phyloP scores from a whole-genome alignment of 2,888 invertebrate species.

The Rhagophthalmus giganteus region DNA sequence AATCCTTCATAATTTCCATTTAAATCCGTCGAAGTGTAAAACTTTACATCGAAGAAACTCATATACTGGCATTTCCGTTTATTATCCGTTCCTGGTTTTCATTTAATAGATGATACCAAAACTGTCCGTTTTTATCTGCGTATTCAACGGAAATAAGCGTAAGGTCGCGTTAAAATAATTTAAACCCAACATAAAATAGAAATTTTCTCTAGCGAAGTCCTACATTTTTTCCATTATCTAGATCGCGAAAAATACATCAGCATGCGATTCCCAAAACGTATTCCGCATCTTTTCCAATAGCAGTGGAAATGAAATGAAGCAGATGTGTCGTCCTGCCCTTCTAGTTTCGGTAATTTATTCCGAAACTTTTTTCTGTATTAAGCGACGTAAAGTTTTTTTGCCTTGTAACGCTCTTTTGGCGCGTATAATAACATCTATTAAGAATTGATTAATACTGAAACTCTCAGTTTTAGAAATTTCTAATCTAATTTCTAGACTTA shows the following conservation, averaged over 20 bases:
- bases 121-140: no score
- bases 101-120: neutral
- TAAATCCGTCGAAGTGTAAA: conserved; percentile 3
- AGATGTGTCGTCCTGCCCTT: conserved; percentile 26
- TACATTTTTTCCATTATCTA: neutral
- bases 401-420: no score
- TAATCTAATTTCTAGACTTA: neutral
- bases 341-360: conserved; percentile 27
- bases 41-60: conserved; percentile 6
- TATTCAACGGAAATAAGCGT: no score
- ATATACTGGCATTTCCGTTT: conserved; percentile 1
- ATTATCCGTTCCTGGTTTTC: neutral
- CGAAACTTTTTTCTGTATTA: conserved; percentile 12
- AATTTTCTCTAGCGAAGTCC: neutral
- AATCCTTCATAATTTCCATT: conserved; percentile 8
- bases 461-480: no score
- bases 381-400: neutral
- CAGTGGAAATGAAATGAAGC: conserved; percentile 25
- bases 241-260: neutral
- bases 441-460: no score
- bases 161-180: no score
- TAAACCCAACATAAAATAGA: no score
- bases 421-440: no score
- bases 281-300: conserved; percentile 27
- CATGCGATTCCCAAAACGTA: no score